These are phyloP conservation scores for Piprites chloris DNA, from an alignment of 2,113 vertebrate genomes.

Conservation along the genomic window DNA sequence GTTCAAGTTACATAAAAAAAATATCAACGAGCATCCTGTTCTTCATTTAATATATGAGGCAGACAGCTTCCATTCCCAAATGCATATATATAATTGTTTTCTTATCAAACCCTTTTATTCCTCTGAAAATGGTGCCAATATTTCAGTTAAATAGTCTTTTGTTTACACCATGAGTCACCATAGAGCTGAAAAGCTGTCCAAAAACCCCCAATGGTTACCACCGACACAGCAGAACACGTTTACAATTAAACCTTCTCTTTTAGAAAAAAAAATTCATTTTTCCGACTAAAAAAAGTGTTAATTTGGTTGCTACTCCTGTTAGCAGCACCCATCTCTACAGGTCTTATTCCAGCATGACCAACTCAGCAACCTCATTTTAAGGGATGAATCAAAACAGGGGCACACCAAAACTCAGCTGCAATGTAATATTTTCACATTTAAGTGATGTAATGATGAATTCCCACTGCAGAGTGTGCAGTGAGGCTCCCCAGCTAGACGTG, in stretches of 20 bases:
- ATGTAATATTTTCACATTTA: background rate
- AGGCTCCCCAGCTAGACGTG: background rate
- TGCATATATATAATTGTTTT: background rate
- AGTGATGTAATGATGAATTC: background rate
- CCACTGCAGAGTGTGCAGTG: background rate
- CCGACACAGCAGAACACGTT: background rate
- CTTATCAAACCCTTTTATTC: background rate
- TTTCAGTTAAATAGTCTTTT: background rate
- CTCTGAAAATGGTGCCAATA: background rate
- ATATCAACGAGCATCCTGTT: background rate
- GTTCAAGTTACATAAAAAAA: background rate
- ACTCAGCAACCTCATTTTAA: background rate
- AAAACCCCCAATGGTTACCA: background rate
- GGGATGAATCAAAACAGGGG: fast-evolving
- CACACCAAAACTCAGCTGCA: background rate
- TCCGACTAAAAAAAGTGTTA: background rate
- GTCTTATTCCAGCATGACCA: background rate
- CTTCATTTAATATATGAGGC: background rate
- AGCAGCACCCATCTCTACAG: background rate
- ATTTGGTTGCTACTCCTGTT: background rate
- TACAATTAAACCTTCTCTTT: background rate
- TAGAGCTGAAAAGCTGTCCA: background rate
- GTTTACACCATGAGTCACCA: background rate
- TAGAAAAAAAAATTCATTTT: background rate
- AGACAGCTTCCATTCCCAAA: background rate